These are phyloP conservation scores for Tribolium madens DNA, from an alignment of 1,140 invertebrate species.

Conservation along the genomic window DNA sequence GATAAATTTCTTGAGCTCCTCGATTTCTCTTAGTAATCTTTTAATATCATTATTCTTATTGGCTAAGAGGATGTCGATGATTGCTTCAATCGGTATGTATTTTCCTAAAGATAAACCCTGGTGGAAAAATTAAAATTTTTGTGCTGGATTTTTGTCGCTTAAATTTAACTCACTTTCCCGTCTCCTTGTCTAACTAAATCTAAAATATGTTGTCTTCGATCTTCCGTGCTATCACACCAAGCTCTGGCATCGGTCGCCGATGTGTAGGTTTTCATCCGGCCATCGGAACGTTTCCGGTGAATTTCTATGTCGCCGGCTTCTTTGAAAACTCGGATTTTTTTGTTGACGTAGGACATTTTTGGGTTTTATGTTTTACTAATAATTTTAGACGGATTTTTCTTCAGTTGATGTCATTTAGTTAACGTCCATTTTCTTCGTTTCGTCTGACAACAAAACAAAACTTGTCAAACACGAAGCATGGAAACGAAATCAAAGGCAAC, in stretches of 20 bases:
- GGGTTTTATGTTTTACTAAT: background rate
- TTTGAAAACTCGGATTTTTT: conserved; percentile 56
- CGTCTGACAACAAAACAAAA: conserved; percentile 22
- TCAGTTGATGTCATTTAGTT: background rate
- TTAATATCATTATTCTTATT: conserved; percentile 66
- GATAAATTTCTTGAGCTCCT: conserved; percentile 50
- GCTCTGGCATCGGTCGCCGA: conserved; percentile 60
- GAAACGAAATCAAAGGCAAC: background rate
- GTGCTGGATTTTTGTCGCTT: background rate
- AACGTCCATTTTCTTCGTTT: conserved; percentile 33
- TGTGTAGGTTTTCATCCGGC: conserved; percentile 58
- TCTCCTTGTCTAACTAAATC: conserved; percentile 52
- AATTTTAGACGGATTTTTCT: conserved; percentile 18
- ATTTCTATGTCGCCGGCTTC: conserved; percentile 47
- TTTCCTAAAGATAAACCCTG: conserved; percentile 54
- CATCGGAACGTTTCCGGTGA: conserved; percentile 56
- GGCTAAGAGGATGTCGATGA: conserved; percentile 67
- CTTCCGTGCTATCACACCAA: conserved; percentile 58
- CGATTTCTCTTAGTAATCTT: conserved; percentile 66
- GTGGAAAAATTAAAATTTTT: conserved; percentile 2
- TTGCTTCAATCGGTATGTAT: conserved; percentile 65
- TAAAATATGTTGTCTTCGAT: conserved; percentile 61
- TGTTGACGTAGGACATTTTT: conserved; percentile 57
- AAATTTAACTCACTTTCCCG: background rate
- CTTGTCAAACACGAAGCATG: conserved; percentile 9